A percentile compares a stretch with the other conserved stretches of the same genome.
Evolutionary conservation across 1,140 invertebrate genomes (phyloP).

Genomic region (Agraylea sexmaculata): DNA sequence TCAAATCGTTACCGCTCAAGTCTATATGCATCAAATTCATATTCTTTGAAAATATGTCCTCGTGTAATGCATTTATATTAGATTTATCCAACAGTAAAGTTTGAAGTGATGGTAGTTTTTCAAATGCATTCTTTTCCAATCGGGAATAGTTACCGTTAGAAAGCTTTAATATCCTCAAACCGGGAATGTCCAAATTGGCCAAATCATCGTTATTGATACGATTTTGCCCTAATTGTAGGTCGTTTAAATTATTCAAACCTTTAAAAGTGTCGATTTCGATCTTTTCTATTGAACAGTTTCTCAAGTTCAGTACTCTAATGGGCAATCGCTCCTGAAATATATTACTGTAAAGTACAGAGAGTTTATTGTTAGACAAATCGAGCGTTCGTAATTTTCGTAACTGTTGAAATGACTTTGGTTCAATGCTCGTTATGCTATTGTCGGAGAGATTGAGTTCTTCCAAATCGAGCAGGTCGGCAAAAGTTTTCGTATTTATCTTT

Average conservation of each 20-base stretch:
- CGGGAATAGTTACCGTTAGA: slow-evolving; percentile 68
- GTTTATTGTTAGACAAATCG: slow-evolving; percentile 55
- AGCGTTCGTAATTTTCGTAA: slow-evolving; percentile 49
- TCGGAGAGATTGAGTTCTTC: slow-evolving; percentile 54
- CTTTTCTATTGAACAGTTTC: slow-evolving; percentile 43
- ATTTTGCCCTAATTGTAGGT: slow-evolving; percentile 57
- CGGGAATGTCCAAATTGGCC: slow-evolving; percentile 55
- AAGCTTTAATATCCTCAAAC: slow-evolving; percentile 55
- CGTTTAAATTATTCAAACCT: slow-evolving; percentile 44
- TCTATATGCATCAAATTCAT: slow-evolving; percentile 61
- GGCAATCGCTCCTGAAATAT: slow-evolving; percentile 51
- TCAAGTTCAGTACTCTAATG: slow-evolving; percentile 46
- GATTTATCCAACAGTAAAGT: slow-evolving; percentile 56
- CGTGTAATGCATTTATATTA: slow-evolving; percentile 51
- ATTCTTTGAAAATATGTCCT: slow-evolving; percentile 59
- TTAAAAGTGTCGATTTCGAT: slow-evolving; percentile 46
- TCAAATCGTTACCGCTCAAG: slow-evolving; percentile 54
- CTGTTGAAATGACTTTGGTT: slow-evolving; percentile 47
- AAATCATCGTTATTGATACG: slow-evolving; percentile 53
- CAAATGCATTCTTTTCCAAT: slow-evolving; percentile 52
- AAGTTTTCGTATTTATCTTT: slow-evolving; percentile 52
- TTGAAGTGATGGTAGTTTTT: slow-evolving; percentile 62
- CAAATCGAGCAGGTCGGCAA: slow-evolving; percentile 47
- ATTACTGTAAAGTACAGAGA: slow-evolving; percentile 44
- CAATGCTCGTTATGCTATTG: slow-evolving; percentile 50